Conservation (phyloP, 2,888 invertebrate species). For the Dexiosoma caninum region DNA sequence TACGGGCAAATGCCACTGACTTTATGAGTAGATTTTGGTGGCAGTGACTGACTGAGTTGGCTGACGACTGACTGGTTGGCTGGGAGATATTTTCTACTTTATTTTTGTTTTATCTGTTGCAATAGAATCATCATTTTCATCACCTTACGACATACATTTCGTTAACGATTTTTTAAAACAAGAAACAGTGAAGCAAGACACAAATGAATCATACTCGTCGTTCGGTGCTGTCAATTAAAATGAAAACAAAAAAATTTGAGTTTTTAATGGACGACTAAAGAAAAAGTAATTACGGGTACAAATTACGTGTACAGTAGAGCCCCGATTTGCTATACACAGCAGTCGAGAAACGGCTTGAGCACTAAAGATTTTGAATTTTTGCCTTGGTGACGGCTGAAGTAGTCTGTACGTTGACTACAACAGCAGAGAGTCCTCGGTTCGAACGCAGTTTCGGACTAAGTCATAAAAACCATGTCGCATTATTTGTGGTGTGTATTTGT, state of each 20-base stretch:
- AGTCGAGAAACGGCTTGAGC: no score
- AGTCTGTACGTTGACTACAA: no score
- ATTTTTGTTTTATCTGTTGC: conserved; percentile 38
- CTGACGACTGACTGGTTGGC: conserved; percentile 26
- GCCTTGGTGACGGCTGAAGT: no score
- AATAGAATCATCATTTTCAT: conserved; percentile 55
- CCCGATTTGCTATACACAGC: no score
- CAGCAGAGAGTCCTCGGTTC: no score
- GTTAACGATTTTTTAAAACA: conserved; percentile 17
- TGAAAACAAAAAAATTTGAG: neutral
- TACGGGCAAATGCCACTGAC: conserved; percentile 55
- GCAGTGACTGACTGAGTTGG: conserved; percentile 15
- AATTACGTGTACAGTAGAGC: no score
- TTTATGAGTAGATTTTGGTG: conserved; percentile 34
- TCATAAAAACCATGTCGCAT: no score
- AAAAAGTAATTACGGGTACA: neutral
- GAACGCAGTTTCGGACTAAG: no score
- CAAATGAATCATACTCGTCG: conserved; percentile 31
- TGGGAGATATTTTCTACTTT: conserved; percentile 2
- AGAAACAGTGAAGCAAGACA: conserved; percentile 16
- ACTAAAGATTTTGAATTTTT: no score
- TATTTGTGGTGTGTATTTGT: no score
- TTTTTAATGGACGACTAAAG: neutral
- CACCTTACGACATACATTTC: conserved; percentile 59
- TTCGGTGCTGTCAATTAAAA: conserved; percentile 15